Percentiles rank a stretch among this genome's conserved stretches.
Evolutionary conservation across 2,797 vertebrate genomes (phyloP).

Genomic region (Taenioides sp.): DNA sequence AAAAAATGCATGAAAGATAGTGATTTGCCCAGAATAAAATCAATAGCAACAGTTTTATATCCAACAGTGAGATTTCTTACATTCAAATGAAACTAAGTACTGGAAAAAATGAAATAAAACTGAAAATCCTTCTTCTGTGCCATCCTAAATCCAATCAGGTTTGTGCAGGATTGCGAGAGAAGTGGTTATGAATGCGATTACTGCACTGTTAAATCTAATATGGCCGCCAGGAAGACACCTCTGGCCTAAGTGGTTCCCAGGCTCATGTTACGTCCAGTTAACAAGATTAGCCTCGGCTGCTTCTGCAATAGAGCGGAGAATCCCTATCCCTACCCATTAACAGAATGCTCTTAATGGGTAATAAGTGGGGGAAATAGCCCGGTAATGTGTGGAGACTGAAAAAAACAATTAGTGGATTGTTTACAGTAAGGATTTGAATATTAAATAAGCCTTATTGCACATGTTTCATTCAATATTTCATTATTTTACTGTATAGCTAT

Average conservation of each 20-base stretch:
- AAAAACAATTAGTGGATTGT: slow-evolving; percentile 4
- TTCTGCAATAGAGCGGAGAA: slow-evolving; percentile 37
- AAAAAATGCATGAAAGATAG: slow-evolving; percentile 7
- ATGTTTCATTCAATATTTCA: background rate
- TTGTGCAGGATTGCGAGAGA: slow-evolving; percentile 56
- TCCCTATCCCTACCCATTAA: slow-evolving; percentile 42
- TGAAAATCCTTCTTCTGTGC: slow-evolving; percentile 32
- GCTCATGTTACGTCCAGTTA: slow-evolving; percentile 72
- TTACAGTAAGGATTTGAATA: slow-evolving; percentile 10
- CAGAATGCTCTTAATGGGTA: slow-evolving; percentile 53
- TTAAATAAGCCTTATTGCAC: background rate
- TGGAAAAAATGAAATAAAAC: slow-evolving; percentile 16
- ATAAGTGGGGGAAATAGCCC: slow-evolving; percentile 32
- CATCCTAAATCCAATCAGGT: slow-evolving; percentile 60
- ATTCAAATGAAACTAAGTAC: slow-evolving; percentile 17
- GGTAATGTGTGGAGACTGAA: slow-evolving; percentile 11
- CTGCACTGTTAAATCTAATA: slow-evolving; percentile 69
- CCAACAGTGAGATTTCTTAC: slow-evolving; percentile 8
- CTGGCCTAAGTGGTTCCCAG: slow-evolving; percentile 66
- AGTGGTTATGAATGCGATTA: slow-evolving; percentile 75
- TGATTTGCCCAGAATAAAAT: background rate
- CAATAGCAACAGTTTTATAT: background rate
- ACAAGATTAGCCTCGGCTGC: slow-evolving; percentile 60
- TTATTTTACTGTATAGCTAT: background rate
- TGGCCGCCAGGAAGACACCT: slow-evolving; percentile 73